Evolutionary conservation across 92 coral and sea anemone genomes (phyloP).

Genomic region (Pocillopora meandrina): DNA sequence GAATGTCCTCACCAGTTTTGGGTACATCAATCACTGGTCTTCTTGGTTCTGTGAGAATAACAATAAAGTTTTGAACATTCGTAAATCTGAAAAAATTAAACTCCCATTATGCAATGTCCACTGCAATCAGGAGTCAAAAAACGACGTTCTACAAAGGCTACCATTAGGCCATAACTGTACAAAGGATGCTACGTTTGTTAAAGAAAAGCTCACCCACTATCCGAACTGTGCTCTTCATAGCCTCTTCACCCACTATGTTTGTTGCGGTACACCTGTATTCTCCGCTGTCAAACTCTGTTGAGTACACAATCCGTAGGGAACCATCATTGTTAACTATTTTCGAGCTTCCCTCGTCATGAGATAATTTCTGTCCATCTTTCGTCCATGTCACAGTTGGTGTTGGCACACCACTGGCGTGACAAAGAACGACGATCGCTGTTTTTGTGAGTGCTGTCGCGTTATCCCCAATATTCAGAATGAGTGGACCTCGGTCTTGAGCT

Average conservation of each 20-base stretch:
- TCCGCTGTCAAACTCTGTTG: constrained; percentile 44
- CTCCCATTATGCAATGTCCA: too few relatives aligned
- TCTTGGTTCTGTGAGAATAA: constrained; percentile 25
- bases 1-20: constrained; percentile 34
- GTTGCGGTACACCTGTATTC: constrained; percentile 65
- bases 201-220: constrained; percentile 33
- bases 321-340: constrained; percentile 32
- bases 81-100: too few relatives aligned
- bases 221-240: constrained; percentile 30
- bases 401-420: constrained; percentile 70
- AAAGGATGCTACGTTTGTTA: neutral
- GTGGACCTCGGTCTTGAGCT: constrained; percentile 54
- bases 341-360: neutral
- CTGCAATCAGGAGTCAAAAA: neutral
- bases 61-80: neutral
- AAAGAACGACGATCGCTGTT: constrained; percentile 52
- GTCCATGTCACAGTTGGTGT: constrained; percentile 71
- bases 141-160: neutral
- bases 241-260: constrained; percentile 38
- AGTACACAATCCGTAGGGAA: constrained; percentile 22
- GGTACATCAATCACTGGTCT: constrained; percentile 43
- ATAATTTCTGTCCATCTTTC: constrained; percentile 48
- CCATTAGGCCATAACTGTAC: neutral
- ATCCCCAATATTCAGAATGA: constrained; percentile 66
- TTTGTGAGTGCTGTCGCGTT: constrained; percentile 61